Evolutionary conservation across 2,888 invertebrate species (phyloP), one percentile per base, ranked within the genome.

Genomic region (Tineola bisselliella): DNA sequence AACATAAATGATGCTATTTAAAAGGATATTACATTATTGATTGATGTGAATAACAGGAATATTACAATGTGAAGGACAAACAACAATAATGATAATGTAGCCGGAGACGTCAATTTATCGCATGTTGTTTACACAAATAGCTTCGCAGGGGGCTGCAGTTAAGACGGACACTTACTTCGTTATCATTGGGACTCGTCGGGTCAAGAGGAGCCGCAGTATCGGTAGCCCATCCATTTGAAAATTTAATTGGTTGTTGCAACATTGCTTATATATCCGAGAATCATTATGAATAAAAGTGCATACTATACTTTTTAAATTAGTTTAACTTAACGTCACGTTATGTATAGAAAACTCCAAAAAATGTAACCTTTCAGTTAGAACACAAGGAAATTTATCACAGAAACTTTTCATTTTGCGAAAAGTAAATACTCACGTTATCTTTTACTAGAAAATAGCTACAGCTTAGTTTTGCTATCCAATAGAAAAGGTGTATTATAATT

Each of bases 181-280:
- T 84, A 83, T 86, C 84, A 60, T 65, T 68, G 61, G 76, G 67
- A 69, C 68, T 74, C 70, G 73, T 72, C 68, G 75, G 83, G 82
- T 86, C 86, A 79, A 77, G 71, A 63, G 86, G 84, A 71, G 76
- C 73, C 63, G 81, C 73, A 58, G 82, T 81, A 68, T 87, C 86
- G 67, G 82, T 82, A 68, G 86, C 83, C 86, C 86, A 87, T 67
- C 86, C 84, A 68, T 83, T 79, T 60, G 82, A 70, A 71, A 75
- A 78, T 1, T 54, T 54, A 25, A 3, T n/a, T 8, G 18, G n/a
- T n/a, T 25, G 30, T 48, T 57, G 62, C 63, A 74, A 69, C 72
- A 78, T 48, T 6, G 6, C n/a, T 17, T 8, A 15, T n/a, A 38
- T 10, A 38, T 38, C 5, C n/a, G 38, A 38, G 38, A 38, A 38